Base-by-base conservation (phyloP, 2,113 vertebrate genomes). In the Delphinus delphis region DNA sequence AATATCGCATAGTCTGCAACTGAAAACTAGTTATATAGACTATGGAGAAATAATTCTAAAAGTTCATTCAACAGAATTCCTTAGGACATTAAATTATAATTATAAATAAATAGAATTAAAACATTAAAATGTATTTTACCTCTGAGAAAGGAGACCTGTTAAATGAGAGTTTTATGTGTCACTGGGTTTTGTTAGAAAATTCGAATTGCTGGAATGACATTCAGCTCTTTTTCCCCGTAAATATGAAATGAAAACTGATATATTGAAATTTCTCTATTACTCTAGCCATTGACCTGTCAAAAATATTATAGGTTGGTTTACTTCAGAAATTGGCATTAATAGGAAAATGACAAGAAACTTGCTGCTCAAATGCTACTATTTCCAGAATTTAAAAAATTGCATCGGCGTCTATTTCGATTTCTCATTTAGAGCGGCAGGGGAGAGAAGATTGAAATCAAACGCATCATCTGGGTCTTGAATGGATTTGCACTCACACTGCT, bases 221-320 rank as follows among this genome's bases (percentile, higher is more conserved):
- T 18, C 9, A 47, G 28, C 83, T 50, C 55, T 87, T 0, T 0
- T 85, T 84, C 18, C 74, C 53, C 26, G 14, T 15, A 95, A 95
- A 91, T 83, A 79, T 2, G 38, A 93, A 97, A 95, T 92, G 90
- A 97, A 88, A 97, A 90, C 68, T 79, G 92, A 93, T 95, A 88
- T 55, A 83, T 38, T 96, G 81, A 97, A 97, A 95, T 97, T 96
- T 95, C 85, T 95, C 96, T 93, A 97, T 98, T 98, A 97, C 96
- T 95, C 53, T 95, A 93, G 65, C 73, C 87, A 97, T 93, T 96
- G 90, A 94, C 96, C 95, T 97, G 86, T 95, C 95, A 96, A 95
- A 95, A 92, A 84, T 97, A 36, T 95, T 94, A 93, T 96, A 65
- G 84, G 94, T 95, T 97, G 89, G 77, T 92, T 97, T 97, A 92